A percentile compares a stretch with the other conserved stretches of the same genome.
Evolutionary conservation across 2,797 vertebrate species (phyloP).

Genomic region (Astyanax mexicanus): DNA sequence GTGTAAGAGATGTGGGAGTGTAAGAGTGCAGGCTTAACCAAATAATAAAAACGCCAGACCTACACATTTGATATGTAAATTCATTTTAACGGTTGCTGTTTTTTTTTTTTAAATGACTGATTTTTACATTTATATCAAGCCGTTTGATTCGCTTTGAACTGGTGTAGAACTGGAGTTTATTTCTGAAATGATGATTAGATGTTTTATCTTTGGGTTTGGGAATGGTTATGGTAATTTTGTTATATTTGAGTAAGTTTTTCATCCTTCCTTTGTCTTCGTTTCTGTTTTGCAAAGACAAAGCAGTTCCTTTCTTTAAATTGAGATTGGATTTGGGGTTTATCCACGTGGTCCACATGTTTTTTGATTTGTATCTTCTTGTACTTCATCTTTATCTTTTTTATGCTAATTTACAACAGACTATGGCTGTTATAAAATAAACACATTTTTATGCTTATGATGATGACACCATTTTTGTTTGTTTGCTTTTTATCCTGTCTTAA

Average conservation of each 20-base stretch:
- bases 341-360: too few relatives aligned
- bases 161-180: conserved; percentile 43
- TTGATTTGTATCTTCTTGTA: not conserved
- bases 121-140: conserved; percentile 64
- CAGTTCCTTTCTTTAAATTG: conserved; percentile 19
- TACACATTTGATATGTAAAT: conserved; percentile 69
- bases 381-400: too few relatives aligned
- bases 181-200: conserved; percentile 12
- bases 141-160: conserved; percentile 14
- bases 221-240: conserved; percentile 6
- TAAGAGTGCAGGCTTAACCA: conserved; percentile 68
- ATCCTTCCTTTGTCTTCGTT: not conserved
- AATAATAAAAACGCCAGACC: conserved; percentile 69
- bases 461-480: not conserved
- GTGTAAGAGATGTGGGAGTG: conserved; percentile 53
- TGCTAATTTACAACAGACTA: not conserved
- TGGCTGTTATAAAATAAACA: conserved; percentile 29
- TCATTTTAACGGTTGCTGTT: conserved; percentile 64
- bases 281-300: not conserved
- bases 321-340: too few relatives aligned
- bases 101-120: conserved; percentile 63
- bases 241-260: too few relatives aligned
- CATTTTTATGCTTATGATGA: conserved; percentile 11
- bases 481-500: not conserved
- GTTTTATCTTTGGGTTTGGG: conserved; percentile 7